These are phyloP conservation scores for Patella pellucida DNA, from an alignment of 2,888 invertebrate species.

Conservation along the genomic window DNA sequence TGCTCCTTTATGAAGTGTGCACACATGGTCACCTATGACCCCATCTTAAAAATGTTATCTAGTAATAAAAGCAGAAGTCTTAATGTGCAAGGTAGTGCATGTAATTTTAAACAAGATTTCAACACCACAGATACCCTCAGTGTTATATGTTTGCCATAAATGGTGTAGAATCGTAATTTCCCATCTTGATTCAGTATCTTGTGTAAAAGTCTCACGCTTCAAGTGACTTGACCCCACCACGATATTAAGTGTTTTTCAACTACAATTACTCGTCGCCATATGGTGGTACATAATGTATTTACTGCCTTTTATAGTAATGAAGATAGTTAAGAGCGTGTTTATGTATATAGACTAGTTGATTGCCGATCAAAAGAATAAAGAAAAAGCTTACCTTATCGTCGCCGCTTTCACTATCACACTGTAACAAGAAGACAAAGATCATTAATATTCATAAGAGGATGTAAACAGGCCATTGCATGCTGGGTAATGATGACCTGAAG, in stretches of 20 bases:
- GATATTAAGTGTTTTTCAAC: neutral
- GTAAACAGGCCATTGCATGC: conserved; percentile 27
- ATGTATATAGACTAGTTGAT: conserved; percentile 9
- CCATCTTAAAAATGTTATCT: no score
- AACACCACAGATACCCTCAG: no score
- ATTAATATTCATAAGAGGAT: conserved; percentile 41
- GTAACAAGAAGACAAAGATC: conserved; percentile 39
- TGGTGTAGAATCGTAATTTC: no score
- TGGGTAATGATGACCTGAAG: conserved; percentile 29
- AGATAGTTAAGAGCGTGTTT: neutral
- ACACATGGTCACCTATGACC: no score
- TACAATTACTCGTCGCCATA: no score
- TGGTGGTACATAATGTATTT: neutral
- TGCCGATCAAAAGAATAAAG: conserved; percentile 22
- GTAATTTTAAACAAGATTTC: no score
- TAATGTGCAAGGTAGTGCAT: no score
- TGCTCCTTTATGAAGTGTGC: no score
- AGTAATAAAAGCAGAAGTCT: no score
- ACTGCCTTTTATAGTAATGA: neutral
- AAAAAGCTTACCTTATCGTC: conserved; percentile 57
- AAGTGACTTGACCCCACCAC: neutral
- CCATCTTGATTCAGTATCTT: no score
- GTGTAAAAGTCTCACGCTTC: neutral
- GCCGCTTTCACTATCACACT: conserved; percentile 63
- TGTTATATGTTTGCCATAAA: no score